Conservation (phyloP, 2,797 vertebrate species). For the Sebastes elongatus region DNA sequence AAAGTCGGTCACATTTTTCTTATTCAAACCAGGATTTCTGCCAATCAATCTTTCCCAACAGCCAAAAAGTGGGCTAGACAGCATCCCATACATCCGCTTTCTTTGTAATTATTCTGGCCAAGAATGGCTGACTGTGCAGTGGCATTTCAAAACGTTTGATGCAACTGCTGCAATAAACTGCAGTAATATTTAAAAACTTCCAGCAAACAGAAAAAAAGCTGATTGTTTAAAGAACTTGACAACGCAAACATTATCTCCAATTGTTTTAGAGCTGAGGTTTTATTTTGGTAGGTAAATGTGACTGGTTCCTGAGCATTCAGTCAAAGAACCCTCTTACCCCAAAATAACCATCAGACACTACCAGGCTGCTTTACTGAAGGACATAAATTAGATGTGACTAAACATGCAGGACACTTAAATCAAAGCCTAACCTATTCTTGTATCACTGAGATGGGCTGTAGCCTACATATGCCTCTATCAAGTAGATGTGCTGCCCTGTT, state of each 20-base stretch:
- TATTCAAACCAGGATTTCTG: not conserved
- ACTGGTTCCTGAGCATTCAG: not conserved
- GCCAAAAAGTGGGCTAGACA: not conserved
- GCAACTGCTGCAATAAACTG: not conserved
- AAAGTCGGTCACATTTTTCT: not conserved
- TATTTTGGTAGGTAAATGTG: not conserved
- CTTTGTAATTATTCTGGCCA: not conserved
- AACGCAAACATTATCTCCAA: not conserved
- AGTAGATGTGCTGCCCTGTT: not conserved
- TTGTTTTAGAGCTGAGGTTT: not conserved
- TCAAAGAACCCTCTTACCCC: not conserved
- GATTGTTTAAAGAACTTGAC: not conserved
- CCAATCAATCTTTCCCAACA: not conserved
- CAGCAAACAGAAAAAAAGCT: not conserved
- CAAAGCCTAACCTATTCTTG: not conserved
- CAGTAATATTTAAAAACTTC: not conserved
- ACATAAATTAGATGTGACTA: conserved; percentile 19
- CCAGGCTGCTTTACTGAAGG: conserved; percentile 13
- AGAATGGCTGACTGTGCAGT: not conserved
- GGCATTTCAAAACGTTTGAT: not conserved
- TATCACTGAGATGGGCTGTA: not conserved
- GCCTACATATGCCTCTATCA: not conserved
- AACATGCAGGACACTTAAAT: conserved; percentile 15
- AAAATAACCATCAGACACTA: not conserved
- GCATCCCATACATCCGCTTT: not conserved